Evolutionary conservation across 2,888 invertebrate species (phyloP).

Genomic region (Synanthedon formicaeformis): DNA sequence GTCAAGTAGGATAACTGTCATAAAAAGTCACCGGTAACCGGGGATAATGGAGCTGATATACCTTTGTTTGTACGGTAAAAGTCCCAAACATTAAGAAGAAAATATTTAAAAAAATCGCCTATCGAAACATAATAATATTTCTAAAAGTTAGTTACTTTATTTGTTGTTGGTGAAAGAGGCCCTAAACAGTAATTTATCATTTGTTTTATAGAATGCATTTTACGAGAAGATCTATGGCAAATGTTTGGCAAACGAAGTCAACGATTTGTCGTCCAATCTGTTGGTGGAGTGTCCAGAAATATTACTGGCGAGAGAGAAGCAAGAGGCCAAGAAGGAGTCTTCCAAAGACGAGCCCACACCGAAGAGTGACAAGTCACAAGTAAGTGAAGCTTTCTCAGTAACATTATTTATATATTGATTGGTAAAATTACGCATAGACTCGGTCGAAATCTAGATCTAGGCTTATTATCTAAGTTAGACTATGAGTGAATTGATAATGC

Average conservation of each 20-base stretch:
- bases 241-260: conserved; percentile 59
- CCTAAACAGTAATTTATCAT: too few relatives aligned
- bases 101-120: too few relatives aligned
- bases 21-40: too few relatives aligned
- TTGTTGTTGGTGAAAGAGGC: too few relatives aligned
- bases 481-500: not conserved
- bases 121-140: too few relatives aligned
- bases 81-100: too few relatives aligned
- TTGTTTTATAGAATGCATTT: conserved; percentile 74
- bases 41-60: too few relatives aligned
- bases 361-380: conserved; percentile 44
- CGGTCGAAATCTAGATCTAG: not conserved
- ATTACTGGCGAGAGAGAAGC: conserved; percentile 69
- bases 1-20: too few relatives aligned
- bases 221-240: conserved; percentile 93
- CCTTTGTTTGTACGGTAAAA: too few relatives aligned
- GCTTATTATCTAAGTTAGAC: not conserved
- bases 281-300: conserved; percentile 69
- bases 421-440: not conserved
- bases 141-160: too few relatives aligned
- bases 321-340: conserved; percentile 43
- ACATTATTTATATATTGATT: too few relatives aligned
- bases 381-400: too few relatives aligned
- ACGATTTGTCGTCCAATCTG: conserved; percentile 47
- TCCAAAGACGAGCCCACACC: conserved; percentile 42